Conservation (phyloP, 2,888 invertebrate genomes). For the Anticlea derivata region DNA sequence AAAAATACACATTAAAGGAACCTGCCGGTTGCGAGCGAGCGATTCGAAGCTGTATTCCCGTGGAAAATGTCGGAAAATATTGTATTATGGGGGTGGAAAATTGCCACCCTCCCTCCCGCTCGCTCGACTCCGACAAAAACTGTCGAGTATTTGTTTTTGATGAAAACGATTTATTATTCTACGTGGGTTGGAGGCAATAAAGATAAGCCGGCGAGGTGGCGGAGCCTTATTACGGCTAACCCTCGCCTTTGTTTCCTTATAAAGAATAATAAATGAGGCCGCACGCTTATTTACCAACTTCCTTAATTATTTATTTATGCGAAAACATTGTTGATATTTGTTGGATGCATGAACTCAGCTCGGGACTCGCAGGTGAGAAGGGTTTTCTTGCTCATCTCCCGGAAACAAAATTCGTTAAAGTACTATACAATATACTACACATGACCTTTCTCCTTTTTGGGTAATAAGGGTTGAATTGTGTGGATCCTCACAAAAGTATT, state of each 20-base stretch:
- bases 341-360: constrained; percentile 57
- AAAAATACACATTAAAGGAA: constrained; percentile 85
- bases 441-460: constrained; percentile 22
- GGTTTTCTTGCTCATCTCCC: constrained; percentile 37
- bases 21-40: constrained; percentile 81
- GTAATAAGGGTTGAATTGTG: constrained; percentile 20
- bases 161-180: constrained; percentile 85
- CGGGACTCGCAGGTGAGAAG: constrained; percentile 42
- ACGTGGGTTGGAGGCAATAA: constrained; percentile 85
- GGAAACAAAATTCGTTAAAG: constrained; percentile 15
- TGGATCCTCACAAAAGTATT: constrained; percentile 11
- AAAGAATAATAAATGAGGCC: constrained; percentile 84
- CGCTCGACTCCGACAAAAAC: constrained; percentile 83
- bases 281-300: constrained; percentile 82
- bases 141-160: constrained; percentile 85
- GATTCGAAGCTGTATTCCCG: constrained; percentile 84
- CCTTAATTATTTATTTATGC: constrained; percentile 82
- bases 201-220: constrained; percentile 84
- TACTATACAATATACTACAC: constrained; percentile 15
- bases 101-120: constrained; percentile 81
- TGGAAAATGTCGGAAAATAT: constrained; percentile 85
- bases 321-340: constrained; percentile 78
- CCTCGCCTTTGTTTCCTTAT: constrained; percentile 85
- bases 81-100: constrained; percentile 84
- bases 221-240: constrained; percentile 84